phyloP scores from a whole-genome alignment of 2,888 invertebrate genomes.

The Cordilura impudica region DNA sequence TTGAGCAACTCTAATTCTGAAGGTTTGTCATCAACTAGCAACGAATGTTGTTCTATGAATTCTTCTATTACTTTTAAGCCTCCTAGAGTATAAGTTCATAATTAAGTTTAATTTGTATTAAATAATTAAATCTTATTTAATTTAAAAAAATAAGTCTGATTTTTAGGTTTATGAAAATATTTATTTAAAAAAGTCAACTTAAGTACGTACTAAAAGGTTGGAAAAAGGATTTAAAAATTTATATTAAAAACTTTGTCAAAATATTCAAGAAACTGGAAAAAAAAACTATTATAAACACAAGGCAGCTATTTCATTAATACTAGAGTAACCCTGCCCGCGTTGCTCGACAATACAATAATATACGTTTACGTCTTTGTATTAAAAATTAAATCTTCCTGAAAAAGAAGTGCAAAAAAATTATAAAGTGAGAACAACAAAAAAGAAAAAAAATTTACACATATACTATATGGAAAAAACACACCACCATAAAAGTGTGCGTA shows the following conservation, averaged over 20 bases:
- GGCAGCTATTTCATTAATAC: not conserved
- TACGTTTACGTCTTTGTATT: too few relatives aligned
- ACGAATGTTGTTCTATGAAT: constrained; percentile 58
- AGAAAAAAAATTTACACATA: too few relatives aligned
- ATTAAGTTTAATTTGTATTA: constrained; percentile 43
- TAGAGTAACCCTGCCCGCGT: too few relatives aligned
- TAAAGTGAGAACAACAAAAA: too few relatives aligned
- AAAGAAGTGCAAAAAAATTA: constrained; percentile 7
- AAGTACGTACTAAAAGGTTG: too few relatives aligned
- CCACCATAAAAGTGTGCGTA: too few relatives aligned
- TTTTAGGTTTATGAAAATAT: constrained; percentile 53
- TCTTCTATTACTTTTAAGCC: constrained; percentile 62
- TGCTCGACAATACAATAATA: too few relatives aligned
- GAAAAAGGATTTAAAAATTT: too few relatives aligned
- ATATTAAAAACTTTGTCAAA: too few relatives aligned
- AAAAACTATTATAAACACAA: too few relatives aligned
- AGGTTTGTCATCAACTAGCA: constrained; percentile 33
- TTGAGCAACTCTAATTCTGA: constrained; percentile 53
- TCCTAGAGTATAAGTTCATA: constrained; percentile 61
- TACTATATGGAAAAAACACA: too few relatives aligned
- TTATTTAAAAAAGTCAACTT: constrained; percentile 8
- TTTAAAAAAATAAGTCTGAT: constrained; percentile 56
- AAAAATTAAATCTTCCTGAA: not conserved
- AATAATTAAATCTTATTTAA: constrained; percentile 48
- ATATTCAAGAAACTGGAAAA: too few relatives aligned